phyloP scores from a whole-genome alignment of 2,797 vertebrate species.

The Microctenopoma stevenorrisi region DNA sequence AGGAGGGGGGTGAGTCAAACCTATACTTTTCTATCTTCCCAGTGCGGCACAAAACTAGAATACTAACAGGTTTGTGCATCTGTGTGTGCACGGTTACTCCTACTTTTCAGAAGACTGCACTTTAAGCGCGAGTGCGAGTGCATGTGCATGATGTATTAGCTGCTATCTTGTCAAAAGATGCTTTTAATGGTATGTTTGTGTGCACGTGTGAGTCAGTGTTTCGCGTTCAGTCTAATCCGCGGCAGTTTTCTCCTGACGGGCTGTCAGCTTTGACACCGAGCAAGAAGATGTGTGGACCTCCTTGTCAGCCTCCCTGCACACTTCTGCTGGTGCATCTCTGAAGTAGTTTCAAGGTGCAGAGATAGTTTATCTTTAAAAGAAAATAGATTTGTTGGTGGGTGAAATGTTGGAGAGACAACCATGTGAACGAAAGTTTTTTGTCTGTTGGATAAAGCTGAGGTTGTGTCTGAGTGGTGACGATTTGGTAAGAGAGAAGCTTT shows the following conservation, averaged over 20 bases:
- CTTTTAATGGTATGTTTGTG: conserved; percentile 25
- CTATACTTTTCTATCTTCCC: conserved; percentile 28
- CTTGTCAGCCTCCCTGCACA: conserved; percentile 45
- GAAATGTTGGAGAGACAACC: conserved; percentile 20
- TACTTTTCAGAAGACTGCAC: conserved; percentile 11
- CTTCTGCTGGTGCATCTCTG: conserved; percentile 33
- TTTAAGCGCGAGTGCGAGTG: background rate
- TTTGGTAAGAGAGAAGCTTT: conserved; percentile 31
- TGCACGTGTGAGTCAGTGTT: background rate
- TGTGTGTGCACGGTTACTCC: background rate
- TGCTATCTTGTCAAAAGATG: conserved; percentile 21
- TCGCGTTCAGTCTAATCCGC: conserved; percentile 53
- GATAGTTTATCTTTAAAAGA: conserved; percentile 35
- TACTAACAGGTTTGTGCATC: conserved; percentile 22
- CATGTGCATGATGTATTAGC: background rate
- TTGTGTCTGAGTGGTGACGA: conserved; percentile 31
- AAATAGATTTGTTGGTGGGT: conserved; percentile 33
- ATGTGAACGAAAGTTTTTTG: conserved; percentile 20
- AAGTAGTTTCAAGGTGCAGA: conserved; percentile 38
- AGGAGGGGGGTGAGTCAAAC: conserved; percentile 38
- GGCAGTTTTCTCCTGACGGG: conserved; percentile 44
- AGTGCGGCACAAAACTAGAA: conserved; percentile 23
- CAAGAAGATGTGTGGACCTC: conserved; percentile 52
- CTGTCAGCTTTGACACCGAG: conserved; percentile 62
- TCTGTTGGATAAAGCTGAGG: conserved; percentile 19